These are phyloP conservation scores for Forbesichthys papilliferus DNA, from an alignment of 2,113 vertebrate genomes.

Conservation along the genomic window DNA sequence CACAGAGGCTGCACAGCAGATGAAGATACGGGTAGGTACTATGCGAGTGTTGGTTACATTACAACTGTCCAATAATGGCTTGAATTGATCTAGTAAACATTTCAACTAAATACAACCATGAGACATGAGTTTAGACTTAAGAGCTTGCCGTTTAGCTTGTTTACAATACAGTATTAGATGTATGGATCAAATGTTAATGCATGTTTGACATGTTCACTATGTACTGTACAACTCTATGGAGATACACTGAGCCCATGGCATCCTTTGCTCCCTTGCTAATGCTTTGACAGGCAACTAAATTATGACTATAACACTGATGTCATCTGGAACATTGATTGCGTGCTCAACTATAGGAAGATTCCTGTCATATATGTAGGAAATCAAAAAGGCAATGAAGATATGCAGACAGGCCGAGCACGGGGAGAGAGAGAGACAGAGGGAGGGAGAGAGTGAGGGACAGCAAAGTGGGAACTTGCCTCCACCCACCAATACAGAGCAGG, in stretches of 20 bases:
- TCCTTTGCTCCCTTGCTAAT: background rate
- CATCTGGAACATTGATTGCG: constrained; percentile 52
- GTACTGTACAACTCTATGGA: background rate
- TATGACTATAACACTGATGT: constrained; percentile 33
- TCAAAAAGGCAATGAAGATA: background rate
- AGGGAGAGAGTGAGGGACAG: constrained; percentile 22
- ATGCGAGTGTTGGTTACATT: too few relatives aligned
- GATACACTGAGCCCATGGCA: constrained; percentile 23
- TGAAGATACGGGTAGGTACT: constrained; percentile 29
- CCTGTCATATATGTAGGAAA: constrained; percentile 47
- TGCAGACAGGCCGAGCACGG: background rate
- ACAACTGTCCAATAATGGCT: too few relatives aligned
- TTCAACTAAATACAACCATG: too few relatives aligned
- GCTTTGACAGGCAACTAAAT: background rate
- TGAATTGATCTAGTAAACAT: too few relatives aligned
- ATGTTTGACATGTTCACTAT: too few relatives aligned
- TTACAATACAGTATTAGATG: constrained; percentile 13
- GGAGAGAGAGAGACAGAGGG: constrained; percentile 35
- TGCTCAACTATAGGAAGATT: constrained; percentile 53
- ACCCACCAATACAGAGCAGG: constrained; percentile 66
- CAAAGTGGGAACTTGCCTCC: constrained; percentile 62
- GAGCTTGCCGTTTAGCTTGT: too few relatives aligned
- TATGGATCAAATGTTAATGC: constrained; percentile 26
- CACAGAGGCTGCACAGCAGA: constrained; percentile 32
- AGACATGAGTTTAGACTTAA: too few relatives aligned